Base-by-base conservation (phyloP, 2,888 invertebrate genomes). In the Eupithecia insigniata region DNA sequence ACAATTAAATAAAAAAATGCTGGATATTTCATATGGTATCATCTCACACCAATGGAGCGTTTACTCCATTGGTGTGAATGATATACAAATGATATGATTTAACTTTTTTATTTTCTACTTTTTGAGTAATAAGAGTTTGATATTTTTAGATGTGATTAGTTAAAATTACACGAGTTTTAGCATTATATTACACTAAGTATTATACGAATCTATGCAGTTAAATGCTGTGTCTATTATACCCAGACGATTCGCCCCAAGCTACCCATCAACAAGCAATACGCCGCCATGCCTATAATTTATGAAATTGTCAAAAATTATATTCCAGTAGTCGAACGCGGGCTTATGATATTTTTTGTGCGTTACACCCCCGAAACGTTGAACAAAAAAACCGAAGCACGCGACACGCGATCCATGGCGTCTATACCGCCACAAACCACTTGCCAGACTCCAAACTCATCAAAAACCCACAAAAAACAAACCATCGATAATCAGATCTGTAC, bases 261-360 rank as follows among this genome's bases (percentile, higher is more conserved):
- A 87, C 87, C 89, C 86, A 90, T 92, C 90, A 90, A 87, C 82
- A 87, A 87, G 85, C 84, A 87, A 90, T 90, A 89, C 86, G 85
- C 87, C 83, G 86, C 87, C 83, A 86, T 92, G 69, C 61, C 64
- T 74, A 89, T 93, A 93, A 93, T 94, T 93, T 92, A 90, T 90
- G 80, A 93, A 93, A 93, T 93, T 92, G 92, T 85, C 92, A 92
- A 91, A 91, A 93, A 93, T 92, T 92, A 92, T 91, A 92, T 93
- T 93, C 92, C 94, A 86, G 94, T 93, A 94, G 93, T 94, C 94
- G 89, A 87, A 90, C 90, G 88, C 87, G 89, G 87, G 91, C 92
- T 68, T 89, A 87, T 85, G 83, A 85, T 84, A 84, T 91, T 92
- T 93, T 93, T 92, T 93, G 88, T 92, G 80, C 80, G 86, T 84